Percentiles rank a stretch among this genome's conserved stretches.
phyloP scores from a whole-genome alignment of 2,113 vertebrate species.

The Tichodroma muraria region DNA sequence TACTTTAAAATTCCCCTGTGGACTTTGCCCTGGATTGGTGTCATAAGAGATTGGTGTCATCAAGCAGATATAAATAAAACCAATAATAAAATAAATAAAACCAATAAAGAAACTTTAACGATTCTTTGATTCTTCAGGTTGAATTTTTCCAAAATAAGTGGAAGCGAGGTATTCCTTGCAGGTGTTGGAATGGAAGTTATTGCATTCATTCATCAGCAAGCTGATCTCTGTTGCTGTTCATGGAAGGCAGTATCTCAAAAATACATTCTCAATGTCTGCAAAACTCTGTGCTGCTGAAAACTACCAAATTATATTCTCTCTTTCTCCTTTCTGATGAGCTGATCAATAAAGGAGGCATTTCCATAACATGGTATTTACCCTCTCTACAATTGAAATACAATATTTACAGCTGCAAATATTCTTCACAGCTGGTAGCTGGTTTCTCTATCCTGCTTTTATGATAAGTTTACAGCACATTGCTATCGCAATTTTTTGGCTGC shows the following conservation, averaged over 20 bases:
- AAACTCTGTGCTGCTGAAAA: not conserved
- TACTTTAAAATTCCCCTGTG: not conserved
- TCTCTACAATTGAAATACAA: slow-evolving; percentile 23
- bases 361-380: slow-evolving; percentile 29
- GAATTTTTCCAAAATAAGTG: not conserved
- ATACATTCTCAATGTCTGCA: not conserved
- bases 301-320: not conserved
- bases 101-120: not conserved
- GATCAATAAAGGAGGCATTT: slow-evolving; percentile 53
- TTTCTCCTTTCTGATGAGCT: slow-evolving; percentile 29
- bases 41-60: not conserved
- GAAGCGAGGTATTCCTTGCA: not conserved
- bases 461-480: slow-evolving; percentile 10
- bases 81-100: not conserved
- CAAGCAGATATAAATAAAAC: not conserved
- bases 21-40: not conserved
- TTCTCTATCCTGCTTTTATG: slow-evolving; percentile 26
- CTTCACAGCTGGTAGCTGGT: slow-evolving; percentile 51
- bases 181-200: not conserved
- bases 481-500: not conserved
- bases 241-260: slow-evolving; percentile 9
- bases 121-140: not conserved
- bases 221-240: not conserved
- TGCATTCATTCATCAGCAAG: not conserved
- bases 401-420: slow-evolving; percentile 59